A percentile compares a stretch with the other conserved stretches of the same genome.
Evolutionary conservation across 92 coral and sea anemone species (phyloP).

Genomic region (Porites evermanni): DNA sequence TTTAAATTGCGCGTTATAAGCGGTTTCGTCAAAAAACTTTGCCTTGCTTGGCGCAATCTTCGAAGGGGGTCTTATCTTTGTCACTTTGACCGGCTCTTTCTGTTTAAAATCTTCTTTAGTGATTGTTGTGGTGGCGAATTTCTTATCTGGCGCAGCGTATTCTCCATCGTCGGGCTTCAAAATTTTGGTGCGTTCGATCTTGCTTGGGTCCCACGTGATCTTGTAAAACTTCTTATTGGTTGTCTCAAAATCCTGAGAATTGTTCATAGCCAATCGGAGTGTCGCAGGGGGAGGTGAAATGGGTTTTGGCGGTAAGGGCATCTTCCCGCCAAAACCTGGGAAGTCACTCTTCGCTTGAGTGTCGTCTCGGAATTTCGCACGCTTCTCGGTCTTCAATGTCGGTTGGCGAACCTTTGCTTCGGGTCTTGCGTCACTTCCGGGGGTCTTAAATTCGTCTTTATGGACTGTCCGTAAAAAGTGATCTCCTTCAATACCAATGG

Average conservation of each 20-base stretch:
- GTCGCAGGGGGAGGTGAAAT: constrained; percentile 94
- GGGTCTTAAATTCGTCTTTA: constrained; percentile 78
- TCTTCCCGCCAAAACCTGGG: constrained; percentile 88
- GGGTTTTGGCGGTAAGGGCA: constrained; percentile 90
- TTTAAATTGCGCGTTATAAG: constrained; percentile 88
- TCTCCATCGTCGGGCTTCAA: constrained; percentile 70
- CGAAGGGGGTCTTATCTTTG: constrained; percentile 80
- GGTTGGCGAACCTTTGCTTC: constrained; percentile 71
- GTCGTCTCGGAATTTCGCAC: constrained; percentile 87
- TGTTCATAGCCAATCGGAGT: constrained; percentile 86
- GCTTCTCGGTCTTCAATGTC: constrained; percentile 65
- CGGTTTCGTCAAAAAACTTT: constrained; percentile 85
- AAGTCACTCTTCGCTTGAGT: constrained; percentile 96
- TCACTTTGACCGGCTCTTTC: constrained; percentile 71
- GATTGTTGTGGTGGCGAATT: constrained; percentile 88
- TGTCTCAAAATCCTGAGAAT: constrained; percentile 80
- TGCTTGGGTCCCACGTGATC: constrained; percentile 92
- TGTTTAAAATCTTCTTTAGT: constrained; percentile 89
- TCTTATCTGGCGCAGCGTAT: constrained; percentile 71
- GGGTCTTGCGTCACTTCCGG: constrained; percentile 71
- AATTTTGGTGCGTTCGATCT: constrained; percentile 76
- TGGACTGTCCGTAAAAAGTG: constrained; percentile 84
- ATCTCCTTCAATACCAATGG: constrained; percentile 90
- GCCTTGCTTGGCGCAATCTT: constrained; percentile 80
- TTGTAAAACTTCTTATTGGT: constrained; percentile 87